phyloP scores from a whole-genome alignment of 2,888 invertebrate genomes.

The Xestobium rufovillosum region DNA sequence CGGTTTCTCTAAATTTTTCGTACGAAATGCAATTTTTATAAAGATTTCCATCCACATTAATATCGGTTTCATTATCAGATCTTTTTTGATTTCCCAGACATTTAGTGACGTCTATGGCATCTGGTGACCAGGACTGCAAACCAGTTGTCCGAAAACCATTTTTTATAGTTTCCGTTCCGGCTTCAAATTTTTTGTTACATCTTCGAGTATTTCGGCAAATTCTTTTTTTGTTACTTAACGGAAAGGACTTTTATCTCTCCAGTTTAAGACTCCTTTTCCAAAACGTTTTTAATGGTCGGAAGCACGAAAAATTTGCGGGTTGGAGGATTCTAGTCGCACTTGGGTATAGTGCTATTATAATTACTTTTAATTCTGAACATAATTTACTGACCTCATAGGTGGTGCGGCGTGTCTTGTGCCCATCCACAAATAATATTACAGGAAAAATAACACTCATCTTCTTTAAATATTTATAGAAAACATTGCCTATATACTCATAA shows the following conservation, averaged over 20 bases:
- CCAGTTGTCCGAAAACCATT: conserved; percentile 15
- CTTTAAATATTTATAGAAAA: conserved; percentile 1
- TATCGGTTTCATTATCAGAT: background rate
- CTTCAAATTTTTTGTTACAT: conserved; percentile 6
- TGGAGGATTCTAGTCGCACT: conserved; percentile 5
- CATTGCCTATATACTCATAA: conserved; percentile 6
- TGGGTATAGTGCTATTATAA: conserved; percentile 4
- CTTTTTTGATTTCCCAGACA: conserved; percentile 5
- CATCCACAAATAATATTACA: conserved; percentile 4
- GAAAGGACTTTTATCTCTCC: conserved; percentile 24
- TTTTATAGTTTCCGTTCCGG: conserved; percentile 3
- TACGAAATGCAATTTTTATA: conserved; percentile 1
- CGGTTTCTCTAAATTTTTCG: conserved; percentile 1
- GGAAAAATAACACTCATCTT: conserved; percentile 1
- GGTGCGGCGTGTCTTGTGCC: background rate
- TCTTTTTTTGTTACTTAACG: conserved; percentile 13
- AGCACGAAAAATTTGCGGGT: conserved; percentile 4
- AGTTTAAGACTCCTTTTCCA: conserved; percentile 29
- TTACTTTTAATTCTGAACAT: background rate
- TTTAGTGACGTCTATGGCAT: conserved; percentile 11
- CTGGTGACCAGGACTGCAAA: conserved; percentile 8
- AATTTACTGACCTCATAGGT: background rate
- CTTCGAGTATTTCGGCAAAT: conserved; percentile 10
- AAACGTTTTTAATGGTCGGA: too few species aligned
- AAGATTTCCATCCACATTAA: too few species aligned